Evolutionary conservation across 2,113 vertebrate genomes (phyloP), one percentile per base, ranked within the genome.

Genomic region (Epinephelus cyanopodus): DNA sequence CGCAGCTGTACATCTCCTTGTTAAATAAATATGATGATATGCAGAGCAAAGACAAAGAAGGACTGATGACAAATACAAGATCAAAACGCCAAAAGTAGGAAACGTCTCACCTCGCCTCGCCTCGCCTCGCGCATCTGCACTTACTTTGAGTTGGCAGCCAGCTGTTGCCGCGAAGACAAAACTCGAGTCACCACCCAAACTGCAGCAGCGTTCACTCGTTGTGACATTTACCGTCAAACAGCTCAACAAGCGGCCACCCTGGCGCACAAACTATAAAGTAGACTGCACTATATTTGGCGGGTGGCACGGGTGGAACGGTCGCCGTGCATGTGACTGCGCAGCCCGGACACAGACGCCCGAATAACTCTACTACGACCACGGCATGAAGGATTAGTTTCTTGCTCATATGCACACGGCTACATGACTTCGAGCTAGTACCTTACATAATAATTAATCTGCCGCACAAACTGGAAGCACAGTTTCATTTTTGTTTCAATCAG

Each of bases 361-460:
- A 82, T 74, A 86, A 88, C 85, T 89, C 80, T 87, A 93, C 92
- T 91, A 90, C 85, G 74, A 89, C 72, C 84, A 60, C 73, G 76
- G 79, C 57, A 83, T 70, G 81, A 83, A 62, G 92, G 90, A 93
- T 93, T 93, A 93, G 91, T 91, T 93, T 89, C 82, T 70, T 77
- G 86, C 81, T 92, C 82, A 80, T 87, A 81, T 91, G 90, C 87
- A 69, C 81, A 90, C 78, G 89, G 91, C 92, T 85, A 63, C 81
- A 91, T 72, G 91, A 92, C 82, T 93, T 88, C 60, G 60, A 85
- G 88, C 84, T 77, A 25, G 74, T 87, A 48, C 81, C 87, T 94
- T 94, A 94, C 90, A 93, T 94, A 94, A 94, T 92, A 81, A 90
- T 89, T 94, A 92, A 93, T 89, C 92, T 89, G 75, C 48, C n/a